These are phyloP conservation scores for Scortum barcoo DNA, from an alignment of 2,113 vertebrate species.

Conservation along the genomic window DNA sequence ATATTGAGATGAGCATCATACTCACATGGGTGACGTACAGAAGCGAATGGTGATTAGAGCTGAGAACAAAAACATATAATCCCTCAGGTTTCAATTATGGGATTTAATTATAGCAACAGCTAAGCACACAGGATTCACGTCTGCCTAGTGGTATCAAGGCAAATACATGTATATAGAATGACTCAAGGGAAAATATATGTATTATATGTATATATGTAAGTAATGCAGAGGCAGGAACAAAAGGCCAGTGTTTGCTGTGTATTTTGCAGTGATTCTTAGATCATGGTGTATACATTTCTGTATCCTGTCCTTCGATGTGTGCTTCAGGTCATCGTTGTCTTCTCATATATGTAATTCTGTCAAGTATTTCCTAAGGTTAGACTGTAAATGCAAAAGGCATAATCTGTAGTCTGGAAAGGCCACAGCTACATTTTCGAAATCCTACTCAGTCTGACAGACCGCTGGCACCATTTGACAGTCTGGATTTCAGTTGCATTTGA, in stretches of 20 bases:
- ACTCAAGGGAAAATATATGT: conserved; percentile 64
- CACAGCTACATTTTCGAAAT: background rate
- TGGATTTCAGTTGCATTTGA: conserved; percentile 43
- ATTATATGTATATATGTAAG: no score
- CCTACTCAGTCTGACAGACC: background rate
- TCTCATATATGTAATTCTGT: background rate
- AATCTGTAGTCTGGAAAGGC: background rate
- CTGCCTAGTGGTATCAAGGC: conserved; percentile 26
- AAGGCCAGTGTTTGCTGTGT: conserved; percentile 15
- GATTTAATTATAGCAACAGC: conserved; percentile 62
- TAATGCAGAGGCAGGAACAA: conserved; percentile 51
- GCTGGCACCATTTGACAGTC: background rate
- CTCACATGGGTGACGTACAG: conserved; percentile 18
- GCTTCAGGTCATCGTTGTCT: background rate
- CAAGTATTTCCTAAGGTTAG: background rate
- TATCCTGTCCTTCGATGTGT: background rate
- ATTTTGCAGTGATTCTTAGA: conserved; percentile 3
- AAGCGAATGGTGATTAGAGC: conserved; percentile 42
- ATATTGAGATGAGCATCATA: conserved; percentile 16
- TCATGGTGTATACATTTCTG: background rate
- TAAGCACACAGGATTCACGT: conserved; percentile 34
- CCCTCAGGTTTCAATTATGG: conserved; percentile 66
- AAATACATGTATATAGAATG: conserved; percentile 47
- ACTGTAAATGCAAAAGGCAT: background rate
- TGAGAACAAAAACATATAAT: conserved; percentile 50